Base-by-base conservation (phyloP, 2,888 invertebrate genomes). In the Pomacea canaliculata region DNA sequence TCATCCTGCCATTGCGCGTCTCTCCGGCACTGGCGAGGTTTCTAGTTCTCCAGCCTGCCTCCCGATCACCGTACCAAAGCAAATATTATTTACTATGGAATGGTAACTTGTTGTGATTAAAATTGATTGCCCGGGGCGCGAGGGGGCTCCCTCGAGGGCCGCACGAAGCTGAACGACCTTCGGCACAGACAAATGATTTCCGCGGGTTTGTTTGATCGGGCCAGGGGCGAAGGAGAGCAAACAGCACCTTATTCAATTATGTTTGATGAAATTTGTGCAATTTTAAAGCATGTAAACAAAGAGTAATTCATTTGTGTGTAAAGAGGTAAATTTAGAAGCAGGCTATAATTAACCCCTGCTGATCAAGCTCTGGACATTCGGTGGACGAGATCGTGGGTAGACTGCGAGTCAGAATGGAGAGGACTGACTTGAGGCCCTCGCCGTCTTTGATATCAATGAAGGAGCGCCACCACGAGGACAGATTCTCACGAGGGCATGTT, bases 211-310 rank as follows among this genome's bases (percentile, higher is more conserved):
- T 84, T 84, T 85, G 84, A 79, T 78, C 79, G 83, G 80, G 78
- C 78, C 73, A 23, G 60, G 67, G 65, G 71, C 73, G 65, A 56
- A 65, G 66, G 74, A 80, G 82, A 82, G 82, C 82, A 86, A 86
- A 86, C 83, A 85, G 66, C 48, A 73, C 79, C 80, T 85, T 82
- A 85, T 86, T 85, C 85, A 85, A 85, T 85, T 85, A 85, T 80
- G 80, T 82, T 82, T 82, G 83, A 85, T 85, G 85, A 83, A 83
- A 83, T 85, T 84, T 84, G 84, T 82, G 83, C 83, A 84, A 84
- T 81, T 83, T 82, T 80, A 82, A 81, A 79, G 79, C 77, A 70
- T 73, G 84, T 83, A 80, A 85, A 84, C 81, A 85, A 62, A 71
- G 70, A 76, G 78, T 81, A 83, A 84, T 84, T 84, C 83, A 81